Percentiles rank a stretch among this genome's conserved stretches.
Conservation (phyloP, 2,113 vertebrate genomes). For the Xenopus laevis region DNA sequence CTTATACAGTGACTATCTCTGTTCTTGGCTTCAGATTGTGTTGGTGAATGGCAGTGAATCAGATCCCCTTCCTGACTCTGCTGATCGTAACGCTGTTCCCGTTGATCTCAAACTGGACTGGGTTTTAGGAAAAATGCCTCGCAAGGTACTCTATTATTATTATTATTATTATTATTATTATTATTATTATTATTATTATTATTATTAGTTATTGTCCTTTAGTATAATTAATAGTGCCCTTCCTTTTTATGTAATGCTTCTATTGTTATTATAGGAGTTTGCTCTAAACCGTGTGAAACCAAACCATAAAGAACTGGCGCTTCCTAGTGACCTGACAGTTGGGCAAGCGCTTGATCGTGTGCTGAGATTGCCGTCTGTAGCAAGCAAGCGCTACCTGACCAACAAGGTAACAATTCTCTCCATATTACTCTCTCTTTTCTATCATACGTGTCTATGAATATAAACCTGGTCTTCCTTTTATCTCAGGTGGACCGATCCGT, state of each 20-base stretch:
- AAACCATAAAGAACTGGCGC: slow-evolving; percentile 50
- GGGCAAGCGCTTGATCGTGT: slow-evolving; percentile 74
- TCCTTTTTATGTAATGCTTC: neutral
- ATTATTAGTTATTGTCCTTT: neutral
- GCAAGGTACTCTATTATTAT: slow-evolving; percentile 62
- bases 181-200: no score
- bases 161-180: no score
- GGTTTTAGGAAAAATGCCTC: slow-evolving; percentile 91
- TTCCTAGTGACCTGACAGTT: slow-evolving; percentile 69
- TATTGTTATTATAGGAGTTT: slow-evolving; percentile 64
- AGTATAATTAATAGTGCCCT: neutral
- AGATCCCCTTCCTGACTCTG: neutral
- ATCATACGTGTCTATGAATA: no score
- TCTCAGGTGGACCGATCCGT: slow-evolving; percentile 89
- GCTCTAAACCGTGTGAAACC: slow-evolving; percentile 55
- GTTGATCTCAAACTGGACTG: slow-evolving; percentile 85
- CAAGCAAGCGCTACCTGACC: slow-evolving; percentile 90
- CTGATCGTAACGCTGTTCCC: slow-evolving; percentile 48
- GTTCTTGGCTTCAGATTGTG: slow-evolving; percentile 62
- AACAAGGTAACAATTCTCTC: slow-evolving; percentile 74
- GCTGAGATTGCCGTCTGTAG: slow-evolving; percentile 78
- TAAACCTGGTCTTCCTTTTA: slow-evolving; percentile 11
- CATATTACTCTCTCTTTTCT: no score
- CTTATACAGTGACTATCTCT: neutral
- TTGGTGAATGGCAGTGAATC: slow-evolving; percentile 62